These are phyloP conservation scores for Eustalomyia histrio DNA, from an alignment of 2,888 invertebrate genomes.

Conservation along the genomic window DNA sequence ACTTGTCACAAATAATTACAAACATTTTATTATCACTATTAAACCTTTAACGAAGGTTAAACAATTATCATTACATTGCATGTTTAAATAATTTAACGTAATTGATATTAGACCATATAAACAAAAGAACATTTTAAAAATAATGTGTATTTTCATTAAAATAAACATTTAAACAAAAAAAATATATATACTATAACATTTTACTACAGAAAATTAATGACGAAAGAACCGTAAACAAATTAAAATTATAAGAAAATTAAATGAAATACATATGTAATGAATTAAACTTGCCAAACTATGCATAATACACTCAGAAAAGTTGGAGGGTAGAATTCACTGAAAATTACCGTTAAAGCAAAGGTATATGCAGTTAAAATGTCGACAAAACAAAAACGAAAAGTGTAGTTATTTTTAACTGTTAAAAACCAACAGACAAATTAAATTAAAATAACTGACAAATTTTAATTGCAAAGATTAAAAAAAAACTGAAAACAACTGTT, in stretches of 20 bases:
- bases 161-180: neutral
- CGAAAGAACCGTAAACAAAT: constrained; percentile 7
- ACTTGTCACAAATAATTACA: constrained; percentile 25
- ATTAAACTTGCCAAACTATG: too few species aligned
- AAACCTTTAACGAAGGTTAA: constrained; percentile 37
- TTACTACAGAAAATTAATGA: constrained; percentile 16
- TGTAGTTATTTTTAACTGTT: too few species aligned
- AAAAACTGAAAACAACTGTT: too few species aligned
- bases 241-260: constrained; percentile 15
- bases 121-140: constrained; percentile 15
- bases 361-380: too few species aligned
- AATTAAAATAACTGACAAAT: too few species aligned
- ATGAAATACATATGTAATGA: neutral
- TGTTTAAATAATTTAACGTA: constrained; percentile 37
- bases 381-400: too few species aligned
- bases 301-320: neutral
- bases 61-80: constrained; percentile 43
- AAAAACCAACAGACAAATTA: too few species aligned
- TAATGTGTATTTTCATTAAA: constrained; percentile 13
- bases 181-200: constrained; percentile 10
- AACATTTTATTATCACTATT: constrained; percentile 13
- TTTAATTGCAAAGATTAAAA: too few species aligned
- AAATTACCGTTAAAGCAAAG: too few species aligned
- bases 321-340: too few species aligned
- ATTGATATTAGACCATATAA: constrained; percentile 19